Base-by-base conservation (phyloP, 2,888 invertebrate species). In the Seira musarum region DNA sequence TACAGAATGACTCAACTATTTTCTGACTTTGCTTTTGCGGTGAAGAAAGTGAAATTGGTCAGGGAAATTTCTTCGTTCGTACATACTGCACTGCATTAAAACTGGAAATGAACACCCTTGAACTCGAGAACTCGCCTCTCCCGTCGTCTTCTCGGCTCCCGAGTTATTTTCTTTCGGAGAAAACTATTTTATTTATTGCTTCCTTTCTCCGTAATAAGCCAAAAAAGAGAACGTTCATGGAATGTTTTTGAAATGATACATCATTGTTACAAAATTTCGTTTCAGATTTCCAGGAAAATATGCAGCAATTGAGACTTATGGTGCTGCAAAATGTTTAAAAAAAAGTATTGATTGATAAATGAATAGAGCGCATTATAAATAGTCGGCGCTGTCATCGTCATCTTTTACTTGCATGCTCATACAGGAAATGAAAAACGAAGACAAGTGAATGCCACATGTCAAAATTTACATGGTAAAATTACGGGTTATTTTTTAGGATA, bases 101-200 rank as follows among this genome's bases (percentile, higher is more conserved):
- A 30, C 2, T 30, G 60, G 21, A 60, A 2, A 21, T 30, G 75
- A 68, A 68, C 68, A 75, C 64, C 75, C 75, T 75, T 75, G 75
- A 75, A 75, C 75, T 75, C 75, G 57, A 30, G 30, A 30, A 8
- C 74, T 67, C 35, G 53, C 6, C 60, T 60, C 21, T 60, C 13
- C 21, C 21, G 13, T 19, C 21, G 60, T 13, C 21, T 60, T 60
- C 13, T 60, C 60, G 60, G 60, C 60, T 60, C 60, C 60, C 60
- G 46, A 66, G 63, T 57, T 35, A 35, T 57, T 67, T 68, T 70
- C 61, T 21, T 60, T 60, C 17, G 10, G 46, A 63, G 63, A 40
- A 63, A 69, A 68, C n/a, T 63, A 68, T 69, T 66, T 75, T 68
- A 68, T 75, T 75, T 75, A 69, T 68, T 75, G 64, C 75, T 75